phyloP scores from a whole-genome alignment of 2,888 invertebrate genomes.

The Habrosyne pyritoides region DNA sequence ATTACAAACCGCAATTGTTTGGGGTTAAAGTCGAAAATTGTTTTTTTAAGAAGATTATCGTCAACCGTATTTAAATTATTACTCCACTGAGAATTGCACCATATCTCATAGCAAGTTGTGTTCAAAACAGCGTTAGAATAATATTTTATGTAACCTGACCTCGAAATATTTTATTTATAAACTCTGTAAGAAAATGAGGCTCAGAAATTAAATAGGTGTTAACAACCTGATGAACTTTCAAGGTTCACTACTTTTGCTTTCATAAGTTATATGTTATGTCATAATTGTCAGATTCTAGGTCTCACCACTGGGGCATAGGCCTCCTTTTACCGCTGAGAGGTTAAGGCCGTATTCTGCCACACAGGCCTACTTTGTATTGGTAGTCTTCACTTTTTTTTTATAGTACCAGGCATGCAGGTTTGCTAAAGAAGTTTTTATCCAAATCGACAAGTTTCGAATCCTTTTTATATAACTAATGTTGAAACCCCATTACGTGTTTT shows the following conservation, averaged over 20 bases:
- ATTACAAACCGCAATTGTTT: not conserved
- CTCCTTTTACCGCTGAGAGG: not conserved
- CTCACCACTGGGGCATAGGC: not conserved
- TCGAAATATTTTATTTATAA: not conserved
- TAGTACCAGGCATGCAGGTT: not conserved
- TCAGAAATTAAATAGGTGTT: constrained; percentile 21
- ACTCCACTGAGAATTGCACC: constrained; percentile 14
- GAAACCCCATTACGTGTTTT: constrained; percentile 32
- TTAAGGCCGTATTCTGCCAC: not conserved
- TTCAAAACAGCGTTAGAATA: not conserved
- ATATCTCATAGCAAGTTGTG: not conserved
- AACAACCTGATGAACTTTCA: constrained; percentile 25
- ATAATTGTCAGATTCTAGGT: not conserved
- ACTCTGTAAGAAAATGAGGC: constrained; percentile 1
- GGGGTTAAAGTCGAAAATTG: not conserved
- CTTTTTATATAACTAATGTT: constrained; percentile 16
- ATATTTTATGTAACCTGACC: constrained; percentile 11
- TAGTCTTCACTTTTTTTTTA: not conserved
- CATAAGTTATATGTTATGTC: constrained; percentile 15
- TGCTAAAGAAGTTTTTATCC: not conserved
- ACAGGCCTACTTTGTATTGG: not conserved
- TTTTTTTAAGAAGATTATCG: not conserved
- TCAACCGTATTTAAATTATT: not conserved
- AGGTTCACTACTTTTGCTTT: constrained; percentile 26
- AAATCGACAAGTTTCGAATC: not conserved